These are phyloP conservation scores for Phymastichus coffea DNA, from an alignment of 1,140 invertebrate genomes.

Conservation along the genomic window DNA sequence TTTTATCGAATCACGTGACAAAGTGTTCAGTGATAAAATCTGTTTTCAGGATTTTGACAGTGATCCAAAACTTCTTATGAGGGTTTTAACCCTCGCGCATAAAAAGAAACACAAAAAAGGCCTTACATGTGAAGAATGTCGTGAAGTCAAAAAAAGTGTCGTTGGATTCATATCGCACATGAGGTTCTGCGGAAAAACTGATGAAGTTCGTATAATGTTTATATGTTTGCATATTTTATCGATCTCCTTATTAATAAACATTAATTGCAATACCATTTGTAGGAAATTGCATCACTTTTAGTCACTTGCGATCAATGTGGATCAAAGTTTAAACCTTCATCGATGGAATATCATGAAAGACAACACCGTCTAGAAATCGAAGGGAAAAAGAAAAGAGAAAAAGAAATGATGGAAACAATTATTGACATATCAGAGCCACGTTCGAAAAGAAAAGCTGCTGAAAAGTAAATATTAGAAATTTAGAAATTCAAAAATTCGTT, in stretches of 20 bases:
- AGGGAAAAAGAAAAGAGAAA: conserved; percentile 29
- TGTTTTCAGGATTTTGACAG: conserved; percentile 50
- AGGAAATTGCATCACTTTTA: conserved; percentile 59
- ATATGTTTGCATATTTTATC: conserved; percentile 1
- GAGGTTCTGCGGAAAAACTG: conserved; percentile 61
- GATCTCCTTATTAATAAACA: conserved; percentile 1
- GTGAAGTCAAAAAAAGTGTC: conserved; percentile 56
- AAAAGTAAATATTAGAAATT: conserved; percentile 49
- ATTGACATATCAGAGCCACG: conserved; percentile 26
- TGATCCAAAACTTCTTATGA: conserved; percentile 42
- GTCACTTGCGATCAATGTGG: conserved; percentile 60
- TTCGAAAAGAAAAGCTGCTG: conserved; percentile 58
- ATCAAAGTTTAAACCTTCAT: conserved; percentile 60
- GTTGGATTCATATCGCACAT: conserved; percentile 66
- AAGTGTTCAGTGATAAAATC: conserved; percentile 10
- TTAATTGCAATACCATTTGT: too few species aligned
- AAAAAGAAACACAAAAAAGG: conserved; percentile 48
- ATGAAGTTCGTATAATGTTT: conserved; percentile 55
- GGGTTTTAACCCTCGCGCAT: conserved; percentile 37
- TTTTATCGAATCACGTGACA: conserved; percentile 1
- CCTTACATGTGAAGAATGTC: conserved; percentile 62
- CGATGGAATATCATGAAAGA: conserved; percentile 59
- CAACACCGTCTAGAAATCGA: conserved; percentile 36
- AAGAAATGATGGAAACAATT: neutral
- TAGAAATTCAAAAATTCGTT: too few species aligned